Conservation (phyloP, 2,797 vertebrate genomes). For the Cryptoprocta ferox region DNA sequence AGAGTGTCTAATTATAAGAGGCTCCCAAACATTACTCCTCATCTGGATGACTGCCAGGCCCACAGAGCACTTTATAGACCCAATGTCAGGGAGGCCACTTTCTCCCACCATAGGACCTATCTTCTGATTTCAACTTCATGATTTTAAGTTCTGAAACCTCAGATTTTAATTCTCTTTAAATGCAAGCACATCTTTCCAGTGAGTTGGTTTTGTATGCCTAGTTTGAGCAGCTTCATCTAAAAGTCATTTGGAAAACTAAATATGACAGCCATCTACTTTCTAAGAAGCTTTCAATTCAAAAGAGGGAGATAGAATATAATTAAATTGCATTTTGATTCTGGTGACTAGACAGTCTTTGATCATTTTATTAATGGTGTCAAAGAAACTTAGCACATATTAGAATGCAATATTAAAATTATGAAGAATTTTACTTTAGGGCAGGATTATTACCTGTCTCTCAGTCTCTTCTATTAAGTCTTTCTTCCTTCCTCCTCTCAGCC, state of each 20-base stretch:
- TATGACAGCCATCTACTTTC: neutral
- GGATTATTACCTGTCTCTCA: neutral
- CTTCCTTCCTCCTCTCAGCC: neutral
- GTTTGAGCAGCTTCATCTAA: neutral
- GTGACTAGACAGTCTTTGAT: neutral
- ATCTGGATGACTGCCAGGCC: neutral
- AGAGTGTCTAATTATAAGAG: neutral
- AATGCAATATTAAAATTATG: conserved; percentile 24
- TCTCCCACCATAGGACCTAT: neutral
- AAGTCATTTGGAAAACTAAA: conserved; percentile 41
- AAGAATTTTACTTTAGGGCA: neutral
- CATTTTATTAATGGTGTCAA: neutral
- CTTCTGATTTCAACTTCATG: neutral
- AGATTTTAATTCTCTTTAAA: neutral
- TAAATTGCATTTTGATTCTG: conserved; percentile 38
- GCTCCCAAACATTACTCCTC: neutral
- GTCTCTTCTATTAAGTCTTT: neutral
- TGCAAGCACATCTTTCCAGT: neutral
- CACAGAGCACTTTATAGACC: neutral
- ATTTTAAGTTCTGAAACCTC: neutral
- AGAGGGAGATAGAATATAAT: neutral
- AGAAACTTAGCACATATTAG: neutral
- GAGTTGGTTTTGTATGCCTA: neutral
- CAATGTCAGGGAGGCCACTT: neutral
- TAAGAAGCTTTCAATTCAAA: conserved; percentile 4